These are phyloP conservation scores for Lamellibrachia columna DNA, from an alignment of 2,888 invertebrate species.

Conservation along the genomic window DNA sequence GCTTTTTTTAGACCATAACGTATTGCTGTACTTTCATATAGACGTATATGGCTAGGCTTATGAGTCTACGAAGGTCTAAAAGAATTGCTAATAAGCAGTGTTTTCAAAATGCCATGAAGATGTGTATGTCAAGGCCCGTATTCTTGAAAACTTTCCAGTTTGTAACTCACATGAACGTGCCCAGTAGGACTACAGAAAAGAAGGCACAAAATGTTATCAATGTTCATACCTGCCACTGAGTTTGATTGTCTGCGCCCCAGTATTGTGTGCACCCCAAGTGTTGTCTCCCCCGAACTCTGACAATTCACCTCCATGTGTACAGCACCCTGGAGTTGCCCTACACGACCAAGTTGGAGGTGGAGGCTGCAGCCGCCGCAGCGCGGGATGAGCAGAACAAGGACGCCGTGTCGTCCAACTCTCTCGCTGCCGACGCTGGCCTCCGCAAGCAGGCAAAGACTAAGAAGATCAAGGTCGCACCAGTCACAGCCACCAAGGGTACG, in stretches of 20 bases:
- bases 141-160: too few relatives aligned
- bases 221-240: neutral
- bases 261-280: neutral
- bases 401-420: slow-evolving; percentile 31
- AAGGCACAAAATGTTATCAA: neutral
- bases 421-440: slow-evolving; percentile 10
- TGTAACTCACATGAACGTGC: too few relatives aligned
- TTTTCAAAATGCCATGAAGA: too few relatives aligned
- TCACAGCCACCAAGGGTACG: neutral
- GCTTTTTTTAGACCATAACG: neutral
- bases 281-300: neutral
- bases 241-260: neutral
- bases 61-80: neutral
- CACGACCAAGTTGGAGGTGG: slow-evolving; percentile 49
- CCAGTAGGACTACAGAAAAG: too few relatives aligned
- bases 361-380: slow-evolving; percentile 20
- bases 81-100: too few relatives aligned
- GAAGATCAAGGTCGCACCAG: slow-evolving; percentile 18
- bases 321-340: slow-evolving; percentile 64
- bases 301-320: slow-evolving; percentile 20
- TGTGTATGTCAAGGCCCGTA: too few relatives aligned
- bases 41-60: neutral
- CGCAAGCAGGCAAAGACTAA: neutral
- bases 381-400: slow-evolving; percentile 41
- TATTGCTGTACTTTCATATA: neutral